These are phyloP conservation scores for Cinclus cinclus DNA, from an alignment of 2,113 vertebrate genomes.

Conservation along the genomic window DNA sequence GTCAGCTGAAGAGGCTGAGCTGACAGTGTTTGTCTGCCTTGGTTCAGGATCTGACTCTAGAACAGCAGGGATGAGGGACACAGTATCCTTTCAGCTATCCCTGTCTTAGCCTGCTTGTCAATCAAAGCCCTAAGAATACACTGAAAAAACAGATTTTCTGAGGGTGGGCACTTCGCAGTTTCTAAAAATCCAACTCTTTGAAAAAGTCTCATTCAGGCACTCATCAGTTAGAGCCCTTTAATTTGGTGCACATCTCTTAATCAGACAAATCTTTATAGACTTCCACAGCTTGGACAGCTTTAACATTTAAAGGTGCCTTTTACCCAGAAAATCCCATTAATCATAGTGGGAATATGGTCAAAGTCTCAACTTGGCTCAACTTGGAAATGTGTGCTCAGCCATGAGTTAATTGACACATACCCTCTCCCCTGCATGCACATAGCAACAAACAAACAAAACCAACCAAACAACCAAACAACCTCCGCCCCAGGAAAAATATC, in stretches of 20 bases:
- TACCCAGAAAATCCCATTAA: neutral
- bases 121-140: constrained; percentile 48
- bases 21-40: neutral
- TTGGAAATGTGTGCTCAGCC: neutral
- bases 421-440: rapidly evolving
- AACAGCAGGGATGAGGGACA: constrained; percentile 25
- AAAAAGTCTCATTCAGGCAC: neutral
- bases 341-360: neutral
- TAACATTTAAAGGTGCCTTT: neutral
- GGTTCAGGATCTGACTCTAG: neutral
- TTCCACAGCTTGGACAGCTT: neutral
- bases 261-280: neutral
- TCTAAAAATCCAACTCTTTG: neutral
- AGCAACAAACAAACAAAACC: too few relatives aligned
- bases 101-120: constrained; percentile 43
- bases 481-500: too few relatives aligned
- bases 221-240: neutral
- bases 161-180: neutral
- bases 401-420: neutral
- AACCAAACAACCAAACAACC: neutral
- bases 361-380: neutral
- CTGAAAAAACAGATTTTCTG: constrained; percentile 50
- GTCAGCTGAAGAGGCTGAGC: neutral
- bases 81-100: neutral
- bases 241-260: neutral